Evolutionary conservation across 2,888 invertebrate genomes (phyloP).

Genomic region (Tipula helvola): DNA sequence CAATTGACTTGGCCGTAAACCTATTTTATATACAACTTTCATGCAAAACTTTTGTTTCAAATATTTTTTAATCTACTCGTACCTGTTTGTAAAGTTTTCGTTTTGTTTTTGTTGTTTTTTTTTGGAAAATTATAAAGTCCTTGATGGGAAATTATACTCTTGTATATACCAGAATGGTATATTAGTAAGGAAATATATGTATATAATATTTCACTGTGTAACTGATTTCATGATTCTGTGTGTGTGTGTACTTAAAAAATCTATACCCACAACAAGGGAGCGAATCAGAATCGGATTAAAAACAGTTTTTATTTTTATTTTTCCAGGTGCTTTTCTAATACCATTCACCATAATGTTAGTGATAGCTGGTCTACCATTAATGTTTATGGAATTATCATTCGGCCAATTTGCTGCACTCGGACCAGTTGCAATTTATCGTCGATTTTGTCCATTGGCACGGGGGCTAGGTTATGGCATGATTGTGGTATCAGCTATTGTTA

Average conservation of each 20-base stretch:
- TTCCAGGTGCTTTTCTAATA: slow-evolving; percentile 65
- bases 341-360: slow-evolving; percentile 72
- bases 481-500: slow-evolving; percentile 59
- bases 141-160: neutral
- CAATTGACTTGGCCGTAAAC: neutral
- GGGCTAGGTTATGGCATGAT: slow-evolving; percentile 66
- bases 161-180: neutral
- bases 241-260: no score
- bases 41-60: neutral
- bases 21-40: neutral
- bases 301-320: no score
- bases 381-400: slow-evolving; percentile 76
- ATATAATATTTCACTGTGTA: neutral
- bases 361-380: slow-evolving; percentile 65
- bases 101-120: neutral
- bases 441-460: slow-evolving; percentile 56
- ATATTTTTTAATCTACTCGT: neutral
- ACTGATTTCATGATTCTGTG: neutral
- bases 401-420: slow-evolving; percentile 71
- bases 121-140: neutral
- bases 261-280: no score
- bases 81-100: neutral
- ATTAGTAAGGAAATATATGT: neutral
- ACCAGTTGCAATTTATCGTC: slow-evolving; percentile 67
- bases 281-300: no score